Percentiles rank a stretch among this genome's conserved stretches.
Evolutionary conservation across 1,140 invertebrate species (phyloP).

Genomic region (Vanessa tameamea): DNA sequence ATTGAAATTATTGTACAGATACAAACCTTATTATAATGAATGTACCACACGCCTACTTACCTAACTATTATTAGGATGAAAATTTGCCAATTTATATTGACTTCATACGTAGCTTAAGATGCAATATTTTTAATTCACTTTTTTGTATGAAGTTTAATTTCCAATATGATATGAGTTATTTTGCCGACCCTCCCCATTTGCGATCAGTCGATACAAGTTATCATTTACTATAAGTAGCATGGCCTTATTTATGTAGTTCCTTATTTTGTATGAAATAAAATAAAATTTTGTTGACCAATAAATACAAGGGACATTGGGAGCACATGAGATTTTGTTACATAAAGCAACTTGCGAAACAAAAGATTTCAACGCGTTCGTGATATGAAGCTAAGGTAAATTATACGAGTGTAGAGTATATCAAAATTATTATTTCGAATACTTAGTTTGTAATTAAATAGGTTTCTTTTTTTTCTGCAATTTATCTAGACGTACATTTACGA

Average conservation of each 20-base stretch:
- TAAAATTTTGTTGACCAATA: conserved; percentile 17
- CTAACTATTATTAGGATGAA: too few species aligned
- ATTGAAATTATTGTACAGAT: too few species aligned
- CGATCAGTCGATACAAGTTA: conserved; percentile 30
- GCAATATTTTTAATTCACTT: too few species aligned
- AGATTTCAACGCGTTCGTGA: conserved; percentile 31
- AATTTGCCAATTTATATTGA: too few species aligned
- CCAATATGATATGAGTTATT: background rate
- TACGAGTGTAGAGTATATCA: too few species aligned
- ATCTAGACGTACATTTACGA: too few species aligned
- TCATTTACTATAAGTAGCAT: conserved; percentile 40
- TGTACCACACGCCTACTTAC: too few species aligned
- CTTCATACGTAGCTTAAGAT: too few species aligned
- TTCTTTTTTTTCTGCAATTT: too few species aligned
- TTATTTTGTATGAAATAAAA: conserved; percentile 40
- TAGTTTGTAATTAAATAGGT: too few species aligned
- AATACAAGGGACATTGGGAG: background rate
- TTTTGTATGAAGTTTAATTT: background rate
- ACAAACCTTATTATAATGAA: too few species aligned
- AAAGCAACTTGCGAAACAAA: conserved; percentile 23
- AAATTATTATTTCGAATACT: too few species aligned
- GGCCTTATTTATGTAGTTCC: conserved; percentile 42
- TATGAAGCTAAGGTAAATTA: background rate
- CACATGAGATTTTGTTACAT: conserved; percentile 8
- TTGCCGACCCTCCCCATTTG: conserved; percentile 22